Conservation (phyloP, 2,888 invertebrate species). For the Anoncus sp. region DNA sequence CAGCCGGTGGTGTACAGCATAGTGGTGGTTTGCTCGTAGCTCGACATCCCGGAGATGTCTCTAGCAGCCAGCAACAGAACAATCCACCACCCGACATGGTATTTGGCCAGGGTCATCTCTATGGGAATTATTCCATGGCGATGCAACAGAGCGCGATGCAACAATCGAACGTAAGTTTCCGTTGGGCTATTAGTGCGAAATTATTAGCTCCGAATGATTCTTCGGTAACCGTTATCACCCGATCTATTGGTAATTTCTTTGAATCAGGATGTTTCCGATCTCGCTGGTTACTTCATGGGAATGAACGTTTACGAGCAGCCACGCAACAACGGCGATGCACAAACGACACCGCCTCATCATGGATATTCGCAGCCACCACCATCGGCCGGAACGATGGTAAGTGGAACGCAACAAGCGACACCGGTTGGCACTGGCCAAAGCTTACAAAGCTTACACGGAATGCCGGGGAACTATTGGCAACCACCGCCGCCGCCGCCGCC, state of each 20-base stretch:
- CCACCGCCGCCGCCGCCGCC: conserved; percentile 79
- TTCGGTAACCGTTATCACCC: not conserved
- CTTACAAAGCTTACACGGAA: conserved; percentile 70
- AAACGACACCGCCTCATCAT: conserved; percentile 71
- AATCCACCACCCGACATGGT: conserved; percentile 71
- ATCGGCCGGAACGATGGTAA: conserved; percentile 61
- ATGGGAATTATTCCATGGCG: conserved; percentile 78
- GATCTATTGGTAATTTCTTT: no score
- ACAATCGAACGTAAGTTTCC: conserved; percentile 71
- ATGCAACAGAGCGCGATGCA: conserved; percentile 76
- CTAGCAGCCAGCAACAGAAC: conserved; percentile 52
- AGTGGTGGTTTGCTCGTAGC: conserved; percentile 53
- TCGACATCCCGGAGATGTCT: conserved; percentile 56
- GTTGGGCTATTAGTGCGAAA: no score
- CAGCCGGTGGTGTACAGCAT: conserved; percentile 48
- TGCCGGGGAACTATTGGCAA: conserved; percentile 79
- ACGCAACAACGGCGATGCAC: conserved; percentile 72
- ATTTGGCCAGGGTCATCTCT: conserved; percentile 78
- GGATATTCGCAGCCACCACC: conserved; percentile 75
- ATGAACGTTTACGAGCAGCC: conserved; percentile 80
- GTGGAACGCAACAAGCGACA: conserved; percentile 65
- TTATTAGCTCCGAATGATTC: not conserved
- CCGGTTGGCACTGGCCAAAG: conserved; percentile 70
- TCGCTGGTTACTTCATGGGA: conserved; percentile 80
- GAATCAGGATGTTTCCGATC: conserved; percentile 77